Evolutionary conservation across 2,113 vertebrate species (phyloP).

Genomic region (Morone chrysops): DNA sequence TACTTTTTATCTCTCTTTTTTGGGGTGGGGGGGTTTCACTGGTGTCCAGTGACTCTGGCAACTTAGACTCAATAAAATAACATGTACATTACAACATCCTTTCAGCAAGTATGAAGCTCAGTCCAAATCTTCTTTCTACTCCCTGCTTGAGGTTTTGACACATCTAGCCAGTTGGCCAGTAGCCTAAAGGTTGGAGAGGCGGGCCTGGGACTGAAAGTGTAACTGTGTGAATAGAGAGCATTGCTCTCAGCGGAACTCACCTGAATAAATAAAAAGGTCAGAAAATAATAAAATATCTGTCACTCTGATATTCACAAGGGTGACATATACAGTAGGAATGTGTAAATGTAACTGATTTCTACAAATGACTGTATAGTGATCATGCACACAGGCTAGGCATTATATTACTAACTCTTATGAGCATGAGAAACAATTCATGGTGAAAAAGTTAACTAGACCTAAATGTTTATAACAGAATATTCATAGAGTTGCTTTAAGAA

Average conservation of each 20-base stretch:
- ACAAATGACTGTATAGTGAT: neutral
- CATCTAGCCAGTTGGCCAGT: neutral
- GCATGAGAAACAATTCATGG: neutral
- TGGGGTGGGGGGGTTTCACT: neutral
- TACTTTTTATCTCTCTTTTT: neutral
- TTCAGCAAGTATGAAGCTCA: neutral
- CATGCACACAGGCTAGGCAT: neutral
- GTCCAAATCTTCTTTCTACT: conserved; percentile 4
- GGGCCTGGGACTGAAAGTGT: neutral
- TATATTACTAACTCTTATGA: neutral
- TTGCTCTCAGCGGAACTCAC: neutral
- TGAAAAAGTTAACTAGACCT: neutral
- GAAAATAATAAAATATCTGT: conserved; percentile 8
- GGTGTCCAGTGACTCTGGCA: neutral
- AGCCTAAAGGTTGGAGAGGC: neutral
- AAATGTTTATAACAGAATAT: too few relatives aligned
- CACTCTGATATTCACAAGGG: neutral
- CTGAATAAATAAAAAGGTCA: neutral
- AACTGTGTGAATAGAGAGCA: neutral
- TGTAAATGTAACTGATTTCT: neutral
- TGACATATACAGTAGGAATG: neutral
- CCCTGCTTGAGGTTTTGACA: neutral
- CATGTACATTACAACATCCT: conserved; percentile 1
- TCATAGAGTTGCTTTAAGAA: neutral
- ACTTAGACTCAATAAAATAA: neutral